Conservation (phyloP, 2,113 vertebrate genomes). For the Pandion haliaetus region DNA sequence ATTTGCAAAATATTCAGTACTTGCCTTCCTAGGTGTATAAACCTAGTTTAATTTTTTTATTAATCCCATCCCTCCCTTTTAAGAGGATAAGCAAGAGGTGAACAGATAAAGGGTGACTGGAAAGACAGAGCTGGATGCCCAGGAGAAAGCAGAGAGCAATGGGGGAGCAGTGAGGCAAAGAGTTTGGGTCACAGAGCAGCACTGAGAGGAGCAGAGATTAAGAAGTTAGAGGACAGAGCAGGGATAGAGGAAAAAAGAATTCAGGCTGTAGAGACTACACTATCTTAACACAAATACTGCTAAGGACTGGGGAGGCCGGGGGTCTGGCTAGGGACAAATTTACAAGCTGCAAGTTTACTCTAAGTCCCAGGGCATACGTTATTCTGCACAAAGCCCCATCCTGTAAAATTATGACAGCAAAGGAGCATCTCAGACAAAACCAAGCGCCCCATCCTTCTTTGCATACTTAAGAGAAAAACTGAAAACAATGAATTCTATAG, state of each 20-base stretch:
- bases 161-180: neutral
- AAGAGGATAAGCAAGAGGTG: neutral
- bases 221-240: neutral
- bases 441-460: neutral
- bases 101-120: neutral
- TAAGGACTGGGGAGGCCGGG: neutral
- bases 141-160: neutral
- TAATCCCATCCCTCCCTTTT: neutral
- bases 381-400: neutral
- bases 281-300: neutral
- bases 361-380: fast-evolving
- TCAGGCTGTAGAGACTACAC: neutral
- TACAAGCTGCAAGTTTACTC: neutral
- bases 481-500: neutral
- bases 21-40: neutral
- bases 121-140: neutral
- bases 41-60: neutral
- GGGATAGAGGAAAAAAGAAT: neutral
- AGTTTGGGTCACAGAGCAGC: neutral
- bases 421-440: neutral
- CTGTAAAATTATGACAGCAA: neutral
- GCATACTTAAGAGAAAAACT: fast-evolving
- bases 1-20: neutral
- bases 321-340: neutral
- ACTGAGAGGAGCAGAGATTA: neutral